phyloP scores from a whole-genome alignment of 1,140 invertebrate species.

The Zaprionus ghesquierei region DNA sequence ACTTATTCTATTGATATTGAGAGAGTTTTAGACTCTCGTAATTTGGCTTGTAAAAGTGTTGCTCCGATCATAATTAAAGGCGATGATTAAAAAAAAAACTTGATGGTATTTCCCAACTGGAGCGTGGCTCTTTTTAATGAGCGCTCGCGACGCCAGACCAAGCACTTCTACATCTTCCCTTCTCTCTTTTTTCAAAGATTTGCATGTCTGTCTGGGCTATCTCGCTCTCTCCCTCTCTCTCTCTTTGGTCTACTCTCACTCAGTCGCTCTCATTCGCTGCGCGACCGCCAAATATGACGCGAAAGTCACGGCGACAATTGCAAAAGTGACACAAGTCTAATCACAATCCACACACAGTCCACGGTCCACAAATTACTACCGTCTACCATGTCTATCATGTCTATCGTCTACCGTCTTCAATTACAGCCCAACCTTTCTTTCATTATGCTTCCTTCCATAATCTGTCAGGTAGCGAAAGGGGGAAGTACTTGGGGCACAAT shows the following conservation, averaged over 20 bases:
- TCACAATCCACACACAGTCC: slow-evolving; percentile 21
- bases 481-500: background rate
- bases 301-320: slow-evolving; percentile 64
- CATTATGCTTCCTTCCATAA: background rate
- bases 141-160: background rate
- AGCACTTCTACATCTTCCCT: background rate
- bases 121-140: slow-evolving; percentile 70
- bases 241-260: background rate
- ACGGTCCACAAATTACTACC: background rate
- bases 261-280: background rate
- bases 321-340: slow-evolving; percentile 13
- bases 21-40: background rate
- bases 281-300: slow-evolving; percentile 65
- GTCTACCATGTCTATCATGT: too few species aligned
- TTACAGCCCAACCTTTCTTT: slow-evolving; percentile 43
- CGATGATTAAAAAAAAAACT: slow-evolving; percentile 17
- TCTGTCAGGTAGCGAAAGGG: background rate
- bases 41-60: slow-evolving; percentile 10
- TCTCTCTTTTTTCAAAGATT: slow-evolving; percentile 25
- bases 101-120: slow-evolving; percentile 56
- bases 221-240: background rate
- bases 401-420: slow-evolving; percentile 17
- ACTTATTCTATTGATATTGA: background rate
- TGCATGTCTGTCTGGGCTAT: slow-evolving; percentile 12
- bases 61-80: slow-evolving; percentile 42